Evolutionary conservation across 2,113 vertebrate species (phyloP).

Genomic region (Sardina pilchardus): DNA sequence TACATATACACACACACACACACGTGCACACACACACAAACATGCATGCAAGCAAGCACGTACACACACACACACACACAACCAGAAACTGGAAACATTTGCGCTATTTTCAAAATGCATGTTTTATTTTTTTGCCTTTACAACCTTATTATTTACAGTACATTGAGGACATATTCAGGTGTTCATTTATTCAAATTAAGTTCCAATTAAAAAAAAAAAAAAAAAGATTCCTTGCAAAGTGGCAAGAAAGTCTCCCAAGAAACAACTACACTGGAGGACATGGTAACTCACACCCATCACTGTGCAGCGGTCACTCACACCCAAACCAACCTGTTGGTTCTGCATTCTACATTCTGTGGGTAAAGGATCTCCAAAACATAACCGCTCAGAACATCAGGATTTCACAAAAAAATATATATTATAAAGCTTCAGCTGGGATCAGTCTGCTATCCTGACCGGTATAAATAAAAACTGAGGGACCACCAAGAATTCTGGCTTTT

Average conservation of each 20-base stretch:
- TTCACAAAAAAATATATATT: not conserved
- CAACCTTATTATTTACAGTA: slow-evolving; percentile 47
- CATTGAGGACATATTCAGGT: not conserved
- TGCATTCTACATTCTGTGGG: not conserved
- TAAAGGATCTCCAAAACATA: not conserved
- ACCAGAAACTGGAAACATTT: too few species aligned
- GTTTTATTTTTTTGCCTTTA: slow-evolving; percentile 44
- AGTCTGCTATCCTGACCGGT: not conserved
- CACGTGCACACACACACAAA: too few species aligned
- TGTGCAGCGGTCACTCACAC: not conserved
- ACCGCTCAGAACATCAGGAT: not conserved
- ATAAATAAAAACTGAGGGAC: not conserved
- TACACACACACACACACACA: too few species aligned
- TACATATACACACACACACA: too few species aligned
- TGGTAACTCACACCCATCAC: not conserved
- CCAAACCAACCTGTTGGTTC: not conserved
- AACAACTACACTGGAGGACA: not conserved
- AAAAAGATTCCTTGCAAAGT: not conserved
- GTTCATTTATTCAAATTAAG: slow-evolving; percentile 8
- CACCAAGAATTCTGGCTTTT: not conserved
- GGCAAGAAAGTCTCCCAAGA: not conserved
- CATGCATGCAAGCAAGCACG: too few species aligned
- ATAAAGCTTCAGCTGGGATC: not conserved
- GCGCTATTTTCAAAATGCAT: not conserved
- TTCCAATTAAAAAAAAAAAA: not conserved